These are phyloP conservation scores for Melanerpes formicivorus DNA, from an alignment of 2,113 vertebrate species.

Conservation along the genomic window DNA sequence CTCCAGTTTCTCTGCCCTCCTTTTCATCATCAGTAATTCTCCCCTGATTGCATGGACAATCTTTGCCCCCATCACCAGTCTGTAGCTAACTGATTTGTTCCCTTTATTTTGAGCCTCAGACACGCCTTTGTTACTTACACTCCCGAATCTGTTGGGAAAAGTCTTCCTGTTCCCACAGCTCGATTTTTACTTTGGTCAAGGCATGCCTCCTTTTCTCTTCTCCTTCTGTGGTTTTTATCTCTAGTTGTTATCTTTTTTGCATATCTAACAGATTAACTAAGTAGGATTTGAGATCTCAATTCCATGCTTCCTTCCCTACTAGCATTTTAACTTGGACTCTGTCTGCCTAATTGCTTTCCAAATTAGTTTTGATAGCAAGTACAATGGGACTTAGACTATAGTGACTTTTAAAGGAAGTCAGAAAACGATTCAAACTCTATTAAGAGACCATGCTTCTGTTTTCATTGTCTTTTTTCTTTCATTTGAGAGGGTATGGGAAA, in stretches of 20 bases:
- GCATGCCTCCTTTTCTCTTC: not conserved
- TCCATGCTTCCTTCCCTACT: not conserved
- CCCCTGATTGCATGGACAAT: not conserved
- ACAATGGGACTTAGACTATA: not conserved
- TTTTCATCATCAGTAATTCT: constrained; percentile 2
- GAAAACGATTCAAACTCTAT: not conserved
- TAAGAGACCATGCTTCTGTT: not conserved
- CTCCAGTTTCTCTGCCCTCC: constrained; percentile 44
- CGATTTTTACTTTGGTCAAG: not conserved
- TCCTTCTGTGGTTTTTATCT: not conserved
- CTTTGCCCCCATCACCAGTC: not conserved
- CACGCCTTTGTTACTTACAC: not conserved
- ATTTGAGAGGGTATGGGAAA: not conserved
- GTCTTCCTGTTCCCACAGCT: not conserved
- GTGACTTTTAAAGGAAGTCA: not conserved
- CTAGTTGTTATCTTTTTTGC: not conserved
- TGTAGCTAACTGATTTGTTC: not conserved
- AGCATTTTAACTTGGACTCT: not conserved
- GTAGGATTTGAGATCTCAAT: not conserved
- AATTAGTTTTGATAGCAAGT: not conserved
- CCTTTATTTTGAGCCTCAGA: not conserved
- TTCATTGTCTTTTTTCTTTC: not conserved
- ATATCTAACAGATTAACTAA: not conserved
- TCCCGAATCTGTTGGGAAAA: not conserved
- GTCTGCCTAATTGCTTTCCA: not conserved